A percentile compares a stretch with the other conserved stretches of the same genome.
Conservation (phyloP, 2,113 vertebrate species). For the Myiagra hebetior region DNA sequence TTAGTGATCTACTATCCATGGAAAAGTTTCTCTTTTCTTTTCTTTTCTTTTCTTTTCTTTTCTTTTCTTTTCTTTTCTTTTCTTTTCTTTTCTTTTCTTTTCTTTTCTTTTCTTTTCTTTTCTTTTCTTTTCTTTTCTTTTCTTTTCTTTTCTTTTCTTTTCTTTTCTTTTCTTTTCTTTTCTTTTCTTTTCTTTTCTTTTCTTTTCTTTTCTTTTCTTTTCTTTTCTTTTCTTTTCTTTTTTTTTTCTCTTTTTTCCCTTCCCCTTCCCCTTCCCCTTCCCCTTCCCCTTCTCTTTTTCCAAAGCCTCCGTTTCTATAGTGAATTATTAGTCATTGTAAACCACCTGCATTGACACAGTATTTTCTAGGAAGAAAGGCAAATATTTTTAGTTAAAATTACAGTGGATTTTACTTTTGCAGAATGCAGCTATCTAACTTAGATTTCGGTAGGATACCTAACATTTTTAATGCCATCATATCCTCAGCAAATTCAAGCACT, state of each 20-base stretch:
- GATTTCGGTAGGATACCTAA: not conserved
- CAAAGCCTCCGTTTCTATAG: not conserved
- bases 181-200: no score
- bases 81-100: not conserved
- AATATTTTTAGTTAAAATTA: not conserved
- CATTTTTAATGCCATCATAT: not conserved
- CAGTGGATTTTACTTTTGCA: not conserved
- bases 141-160: not conserved
- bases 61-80: not conserved
- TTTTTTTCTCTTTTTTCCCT: not conserved
- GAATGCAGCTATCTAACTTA: not conserved
- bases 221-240: not conserved
- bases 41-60: not conserved
- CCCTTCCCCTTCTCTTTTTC: not conserved
- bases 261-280: not conserved
- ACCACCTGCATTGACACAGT: not conserved
- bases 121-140: not conserved
- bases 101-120: not conserved
- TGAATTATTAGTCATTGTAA: not conserved
- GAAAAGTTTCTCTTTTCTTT: not conserved
- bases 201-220: no score
- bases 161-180: no score
- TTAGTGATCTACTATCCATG: not conserved
- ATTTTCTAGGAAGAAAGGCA: not conserved
- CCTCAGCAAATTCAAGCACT: not conserved